phyloP scores from a whole-genome alignment of 2,113 vertebrate species.

The Lophotis ruficrista region DNA sequence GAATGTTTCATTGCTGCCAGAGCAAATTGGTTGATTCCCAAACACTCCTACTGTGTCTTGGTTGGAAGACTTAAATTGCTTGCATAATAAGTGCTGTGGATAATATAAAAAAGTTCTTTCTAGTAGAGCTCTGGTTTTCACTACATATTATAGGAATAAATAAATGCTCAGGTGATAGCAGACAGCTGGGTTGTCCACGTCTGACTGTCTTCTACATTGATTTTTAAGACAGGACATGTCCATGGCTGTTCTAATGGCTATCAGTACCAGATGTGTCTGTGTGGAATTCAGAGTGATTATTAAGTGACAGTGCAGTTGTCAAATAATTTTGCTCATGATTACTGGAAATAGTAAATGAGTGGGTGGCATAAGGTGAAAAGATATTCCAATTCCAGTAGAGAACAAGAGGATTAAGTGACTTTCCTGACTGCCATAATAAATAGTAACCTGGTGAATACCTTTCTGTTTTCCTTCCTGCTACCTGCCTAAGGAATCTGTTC shows the following conservation, averaged over 20 bases:
- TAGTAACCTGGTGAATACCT: neutral
- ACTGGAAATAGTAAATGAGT: constrained; percentile 11
- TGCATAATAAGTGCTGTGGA: neutral
- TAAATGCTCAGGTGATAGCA: neutral
- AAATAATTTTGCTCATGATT: constrained; percentile 5
- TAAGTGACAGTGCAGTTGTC: constrained; percentile 13
- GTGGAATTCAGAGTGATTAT: neutral
- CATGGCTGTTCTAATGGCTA: neutral
- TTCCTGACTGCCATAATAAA: neutral
- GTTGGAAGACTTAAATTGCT: constrained; percentile 32
- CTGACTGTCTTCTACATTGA: neutral
- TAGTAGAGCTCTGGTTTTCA: constrained; percentile 17
- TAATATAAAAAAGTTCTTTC: neutral
- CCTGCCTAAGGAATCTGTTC: neutral
- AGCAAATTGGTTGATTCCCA: constrained; percentile 20
- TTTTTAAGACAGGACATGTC: neutral
- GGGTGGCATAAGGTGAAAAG: neutral
- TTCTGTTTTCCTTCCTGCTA: neutral
- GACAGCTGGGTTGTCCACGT: neutral
- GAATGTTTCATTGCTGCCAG: neutral
- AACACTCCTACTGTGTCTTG: constrained; percentile 28
- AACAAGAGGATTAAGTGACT: neutral
- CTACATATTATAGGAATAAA: neutral
- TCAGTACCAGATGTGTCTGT: neutral
- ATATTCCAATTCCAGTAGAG: neutral